phyloP scores from a whole-genome alignment of 2,113 vertebrate genomes.

The Hippocampus abdominalis region DNA sequence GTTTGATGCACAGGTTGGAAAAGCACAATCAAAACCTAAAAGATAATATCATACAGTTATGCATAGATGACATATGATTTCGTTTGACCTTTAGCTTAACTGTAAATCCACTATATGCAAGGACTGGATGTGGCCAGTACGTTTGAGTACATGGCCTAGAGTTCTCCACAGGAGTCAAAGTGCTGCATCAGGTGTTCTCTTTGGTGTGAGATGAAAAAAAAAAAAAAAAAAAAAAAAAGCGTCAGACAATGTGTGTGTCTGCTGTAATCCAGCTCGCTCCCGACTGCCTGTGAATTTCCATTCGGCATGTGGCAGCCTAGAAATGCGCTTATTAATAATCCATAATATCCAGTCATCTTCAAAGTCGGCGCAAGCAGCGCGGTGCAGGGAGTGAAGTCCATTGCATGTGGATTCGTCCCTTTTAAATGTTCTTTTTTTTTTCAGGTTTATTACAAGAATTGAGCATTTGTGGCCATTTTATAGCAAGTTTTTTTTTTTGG shows the following conservation, averaged over 20 bases:
- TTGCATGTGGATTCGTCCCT: neutral
- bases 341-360: neutral
- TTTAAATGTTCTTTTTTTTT: neutral
- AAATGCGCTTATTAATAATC: neutral
- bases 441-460: neutral
- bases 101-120: neutral
- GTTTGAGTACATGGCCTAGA: neutral
- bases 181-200: constrained; percentile 60
- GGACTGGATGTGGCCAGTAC: neutral
- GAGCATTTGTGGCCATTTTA: neutral
- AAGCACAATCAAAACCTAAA: neutral
- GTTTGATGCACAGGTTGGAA: neutral
- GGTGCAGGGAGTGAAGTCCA: neutral
- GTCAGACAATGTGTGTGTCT: constrained; percentile 22
- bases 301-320: neutral
- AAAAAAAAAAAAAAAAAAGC: constrained; percentile 38
- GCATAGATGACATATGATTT: neutral
- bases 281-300: constrained; percentile 9
- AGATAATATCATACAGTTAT: neutral
- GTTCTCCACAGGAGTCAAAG: constrained; percentile 16
- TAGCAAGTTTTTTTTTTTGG: no score
- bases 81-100: neutral
- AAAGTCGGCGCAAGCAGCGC: neutral
- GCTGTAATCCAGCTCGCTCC: neutral
- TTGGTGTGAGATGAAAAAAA: constrained; percentile 49